phyloP scores from a whole-genome alignment of 2,797 vertebrate genomes.

The Salarias fasciatus region DNA sequence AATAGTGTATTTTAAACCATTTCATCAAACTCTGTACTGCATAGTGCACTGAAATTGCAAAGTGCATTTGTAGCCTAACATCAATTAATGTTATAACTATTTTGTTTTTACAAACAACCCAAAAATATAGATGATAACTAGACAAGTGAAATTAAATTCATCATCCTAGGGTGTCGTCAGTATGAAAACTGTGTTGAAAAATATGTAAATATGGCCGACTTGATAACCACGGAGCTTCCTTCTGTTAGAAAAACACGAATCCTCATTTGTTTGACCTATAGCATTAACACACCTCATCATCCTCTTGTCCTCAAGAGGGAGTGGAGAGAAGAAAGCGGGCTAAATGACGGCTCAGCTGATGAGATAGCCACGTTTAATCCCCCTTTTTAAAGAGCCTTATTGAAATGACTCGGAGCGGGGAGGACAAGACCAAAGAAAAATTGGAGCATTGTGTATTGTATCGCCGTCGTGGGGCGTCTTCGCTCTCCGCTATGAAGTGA shows the following conservation, averaged over 20 bases:
- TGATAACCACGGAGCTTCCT: conserved; percentile 16
- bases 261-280: conserved; percentile 51
- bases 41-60: too few relatives aligned
- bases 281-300: conserved; percentile 42
- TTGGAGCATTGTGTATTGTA: conserved; percentile 70
- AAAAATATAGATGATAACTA: too few relatives aligned
- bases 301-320: conserved; percentile 23
- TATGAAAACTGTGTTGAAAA: too few relatives aligned
- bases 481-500: conserved; percentile 65
- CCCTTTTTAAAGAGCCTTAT: conserved; percentile 69
- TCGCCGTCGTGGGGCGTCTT: conserved; percentile 59
- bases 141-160: too few relatives aligned
- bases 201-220: neutral
- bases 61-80: too few relatives aligned
- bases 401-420: conserved; percentile 57
- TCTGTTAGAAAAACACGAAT: conserved; percentile 20
- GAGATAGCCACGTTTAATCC: conserved; percentile 76
- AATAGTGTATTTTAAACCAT: too few relatives aligned
- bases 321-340: conserved; percentile 46
- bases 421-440: conserved; percentile 64
- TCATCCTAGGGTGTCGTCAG: too few relatives aligned
- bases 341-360: conserved; percentile 76
- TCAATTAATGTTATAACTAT: too few relatives aligned
- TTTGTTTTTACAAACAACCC: too few relatives aligned
- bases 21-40: too few relatives aligned